A percentile compares a stretch with the other conserved stretches of the same genome.
Evolutionary conservation across 2,888 invertebrate species (phyloP).

Genomic region (Drosophila borborema): DNA sequence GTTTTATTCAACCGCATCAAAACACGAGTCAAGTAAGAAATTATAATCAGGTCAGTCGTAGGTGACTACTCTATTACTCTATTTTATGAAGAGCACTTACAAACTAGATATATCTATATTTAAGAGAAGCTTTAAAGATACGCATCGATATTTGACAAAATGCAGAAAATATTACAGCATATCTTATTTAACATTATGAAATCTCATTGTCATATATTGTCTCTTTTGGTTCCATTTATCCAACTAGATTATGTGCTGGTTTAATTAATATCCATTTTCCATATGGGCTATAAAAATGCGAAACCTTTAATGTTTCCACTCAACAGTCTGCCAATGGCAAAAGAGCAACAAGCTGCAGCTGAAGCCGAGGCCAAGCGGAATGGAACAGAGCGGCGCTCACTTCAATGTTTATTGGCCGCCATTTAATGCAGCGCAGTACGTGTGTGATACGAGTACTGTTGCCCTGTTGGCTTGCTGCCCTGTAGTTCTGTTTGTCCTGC

Average conservation of each 20-base stretch:
- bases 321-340: slow-evolving; percentile 44
- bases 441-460: slow-evolving; percentile 18
- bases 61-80: slow-evolving; percentile 14
- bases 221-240: background rate
- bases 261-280: background rate
- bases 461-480: background rate
- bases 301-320: slow-evolving; percentile 63
- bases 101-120: background rate
- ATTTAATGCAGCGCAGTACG: slow-evolving; percentile 50
- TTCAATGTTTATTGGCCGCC: slow-evolving; percentile 72
- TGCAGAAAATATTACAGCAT: background rate
- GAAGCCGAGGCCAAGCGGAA: slow-evolving; percentile 8
- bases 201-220: background rate
- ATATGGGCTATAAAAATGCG: slow-evolving; percentile 24
- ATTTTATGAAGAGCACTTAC: no score
- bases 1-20: slow-evolving; percentile 40
- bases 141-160: background rate
- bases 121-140: background rate
- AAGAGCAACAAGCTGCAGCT: slow-evolving; percentile 48
- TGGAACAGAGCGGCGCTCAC: slow-evolving; percentile 35
- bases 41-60: background rate
- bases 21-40: slow-evolving; percentile 29
- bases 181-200: background rate
- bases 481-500: slow-evolving; percentile 12
- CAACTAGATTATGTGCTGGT: slow-evolving; percentile 2